Percentiles rank a stretch among this genome's conserved stretches.
Evolutionary conservation across 2,113 vertebrate species (phyloP).

Genomic region (Athene cunicularia): DNA sequence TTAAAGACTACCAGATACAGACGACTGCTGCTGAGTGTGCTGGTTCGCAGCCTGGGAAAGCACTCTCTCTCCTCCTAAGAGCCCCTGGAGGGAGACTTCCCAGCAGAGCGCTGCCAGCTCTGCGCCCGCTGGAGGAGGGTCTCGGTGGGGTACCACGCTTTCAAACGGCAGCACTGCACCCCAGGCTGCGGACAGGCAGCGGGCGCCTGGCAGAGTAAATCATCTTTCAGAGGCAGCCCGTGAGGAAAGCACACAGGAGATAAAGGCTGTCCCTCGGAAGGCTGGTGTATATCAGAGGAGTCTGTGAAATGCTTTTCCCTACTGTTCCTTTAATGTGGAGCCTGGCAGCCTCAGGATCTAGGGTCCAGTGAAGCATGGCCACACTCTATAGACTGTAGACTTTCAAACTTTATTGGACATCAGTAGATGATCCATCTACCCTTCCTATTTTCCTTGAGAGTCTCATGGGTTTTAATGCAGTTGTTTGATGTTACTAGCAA

Average conservation of each 20-base stretch:
- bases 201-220: neutral
- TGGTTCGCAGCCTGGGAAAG: neutral
- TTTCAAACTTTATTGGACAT: neutral
- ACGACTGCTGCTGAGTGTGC: accelerated
- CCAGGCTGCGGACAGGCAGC: neutral
- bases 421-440: neutral
- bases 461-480: neutral
- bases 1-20: neutral
- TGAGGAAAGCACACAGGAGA: neutral
- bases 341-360: neutral
- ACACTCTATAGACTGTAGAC: neutral
- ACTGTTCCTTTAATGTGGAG: neutral
- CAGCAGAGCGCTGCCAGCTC: neutral
- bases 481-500: neutral
- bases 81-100: neutral
- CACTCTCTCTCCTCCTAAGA: neutral
- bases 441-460: neutral
- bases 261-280: neutral
- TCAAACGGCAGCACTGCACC: accelerated
- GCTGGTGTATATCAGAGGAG: neutral
- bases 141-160: accelerated
- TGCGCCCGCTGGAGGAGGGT: neutral
- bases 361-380: neutral
- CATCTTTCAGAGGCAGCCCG: neutral
- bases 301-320: neutral